These are phyloP conservation scores for Branchinecta lynchi DNA, from an alignment of 1,140 invertebrate species.

Conservation along the genomic window DNA sequence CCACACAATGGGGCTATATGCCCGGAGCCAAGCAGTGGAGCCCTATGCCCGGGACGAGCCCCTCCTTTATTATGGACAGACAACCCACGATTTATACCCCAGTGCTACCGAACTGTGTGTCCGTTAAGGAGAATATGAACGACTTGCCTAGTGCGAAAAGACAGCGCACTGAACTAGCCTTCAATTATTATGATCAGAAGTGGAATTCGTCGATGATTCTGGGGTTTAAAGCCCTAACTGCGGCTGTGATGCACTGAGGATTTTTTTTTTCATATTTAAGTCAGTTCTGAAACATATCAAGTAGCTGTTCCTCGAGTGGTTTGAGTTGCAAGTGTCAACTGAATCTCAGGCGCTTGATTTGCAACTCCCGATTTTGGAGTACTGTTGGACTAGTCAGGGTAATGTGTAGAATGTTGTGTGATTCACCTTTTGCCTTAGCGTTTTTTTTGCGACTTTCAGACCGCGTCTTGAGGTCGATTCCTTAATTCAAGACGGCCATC, in stretches of 20 bases:
- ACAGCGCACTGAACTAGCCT: neutral
- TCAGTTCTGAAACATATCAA: neutral
- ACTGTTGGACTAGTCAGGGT: neutral
- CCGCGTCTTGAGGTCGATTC: too few species aligned
- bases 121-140: conserved; percentile 7
- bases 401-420: neutral
- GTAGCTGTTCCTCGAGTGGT: neutral
- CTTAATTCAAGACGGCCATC: too few species aligned
- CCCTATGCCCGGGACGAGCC: neutral
- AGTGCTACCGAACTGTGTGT: neutral
- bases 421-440: conserved; percentile 2
- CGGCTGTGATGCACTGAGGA: conserved; percentile 1
- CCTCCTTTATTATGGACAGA: neutral
- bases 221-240: conserved; percentile 8
- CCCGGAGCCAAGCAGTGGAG: neutral
- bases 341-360: neutral
- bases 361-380: neutral
- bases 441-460: neutral
- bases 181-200: conserved; percentile 4
- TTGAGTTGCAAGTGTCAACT: neutral
- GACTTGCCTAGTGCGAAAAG: neutral
- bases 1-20: neutral
- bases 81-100: conserved; percentile 1
- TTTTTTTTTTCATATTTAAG: neutral
- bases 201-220: conserved; percentile 7